Evolutionary conservation across 92 coral and sea anemone genomes (phyloP).

Genomic region (Umimayanthus kanabou): DNA sequence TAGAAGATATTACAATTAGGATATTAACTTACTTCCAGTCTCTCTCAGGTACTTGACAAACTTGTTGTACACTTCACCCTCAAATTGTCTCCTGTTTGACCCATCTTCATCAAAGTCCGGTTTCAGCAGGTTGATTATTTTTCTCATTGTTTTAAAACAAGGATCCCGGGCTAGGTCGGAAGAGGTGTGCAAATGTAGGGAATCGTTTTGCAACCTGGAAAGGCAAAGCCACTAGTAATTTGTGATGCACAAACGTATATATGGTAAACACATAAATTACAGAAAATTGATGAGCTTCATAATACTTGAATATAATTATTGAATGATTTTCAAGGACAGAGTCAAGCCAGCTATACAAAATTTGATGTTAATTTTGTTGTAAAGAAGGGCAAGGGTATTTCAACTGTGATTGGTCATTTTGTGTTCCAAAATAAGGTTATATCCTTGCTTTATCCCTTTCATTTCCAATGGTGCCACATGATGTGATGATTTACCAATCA

Average conservation of each 20-base stretch:
- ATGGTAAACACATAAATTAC: not conserved
- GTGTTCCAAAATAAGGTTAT: no score
- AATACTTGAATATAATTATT: no score
- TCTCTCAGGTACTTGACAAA: not conserved
- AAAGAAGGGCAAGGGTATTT: no score
- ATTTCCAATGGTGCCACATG: no score
- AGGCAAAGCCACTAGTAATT: not conserved
- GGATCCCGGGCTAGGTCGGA: conserved; percentile 30
- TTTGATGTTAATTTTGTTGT: no score
- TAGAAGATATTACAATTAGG: no score
- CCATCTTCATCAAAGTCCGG: conserved; percentile 66
- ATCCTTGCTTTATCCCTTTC: no score
- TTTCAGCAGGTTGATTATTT: conserved; percentile 50
- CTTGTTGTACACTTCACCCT: conserved; percentile 48
- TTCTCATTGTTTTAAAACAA: conserved; percentile 62
- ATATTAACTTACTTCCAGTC: not conserved
- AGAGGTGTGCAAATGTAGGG: conserved; percentile 44
- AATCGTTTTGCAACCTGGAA: conserved; percentile 58
- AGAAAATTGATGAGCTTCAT: no score
- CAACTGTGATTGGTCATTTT: no score
- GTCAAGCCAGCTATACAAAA: no score
- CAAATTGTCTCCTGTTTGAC: conserved; percentile 54
- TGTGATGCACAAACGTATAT: not conserved
- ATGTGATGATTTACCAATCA: no score
- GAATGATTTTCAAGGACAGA: no score